Percentiles rank a stretch among this genome's conserved stretches.
Evolutionary conservation across 2,113 vertebrate genomes (phyloP).

Genomic region (Microtus pennsylvanicus): DNA sequence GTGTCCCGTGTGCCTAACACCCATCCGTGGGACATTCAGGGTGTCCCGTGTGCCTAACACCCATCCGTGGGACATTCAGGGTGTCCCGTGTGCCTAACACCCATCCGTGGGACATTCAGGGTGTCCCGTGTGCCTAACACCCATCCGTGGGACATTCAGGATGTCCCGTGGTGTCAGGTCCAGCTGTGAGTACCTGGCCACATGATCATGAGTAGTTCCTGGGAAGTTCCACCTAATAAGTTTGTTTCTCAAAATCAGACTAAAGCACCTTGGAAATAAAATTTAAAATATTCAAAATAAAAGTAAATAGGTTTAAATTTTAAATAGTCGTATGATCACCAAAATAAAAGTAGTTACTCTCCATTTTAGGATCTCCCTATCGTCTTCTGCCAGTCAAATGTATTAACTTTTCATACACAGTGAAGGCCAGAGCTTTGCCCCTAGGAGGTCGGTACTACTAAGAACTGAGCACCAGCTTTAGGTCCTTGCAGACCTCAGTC

Average conservation of each 20-base stretch:
- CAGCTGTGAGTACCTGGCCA: rapidly evolving
- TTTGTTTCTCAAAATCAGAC: not conserved
- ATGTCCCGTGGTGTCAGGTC: rapidly evolving
- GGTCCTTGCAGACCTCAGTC: rapidly evolving
- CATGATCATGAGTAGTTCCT: not conserved
- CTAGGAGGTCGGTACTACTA: rapidly evolving
- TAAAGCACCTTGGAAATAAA: not conserved
- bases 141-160: not conserved
- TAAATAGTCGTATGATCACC: not conserved
- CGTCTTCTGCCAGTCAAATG: not conserved
- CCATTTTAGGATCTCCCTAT: not conserved
- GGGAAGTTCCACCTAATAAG: not conserved
- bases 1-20: rapidly evolving
- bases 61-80: not conserved
- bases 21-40: not conserved
- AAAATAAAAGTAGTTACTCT: not conserved
- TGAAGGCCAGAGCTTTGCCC: not conserved
- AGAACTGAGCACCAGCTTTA: not conserved
- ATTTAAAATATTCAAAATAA: not conserved
- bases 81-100: rapidly evolving
- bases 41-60: rapidly evolving
- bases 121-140: too few species aligned
- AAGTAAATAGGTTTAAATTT: not conserved
- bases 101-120: not conserved
- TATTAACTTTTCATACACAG: rapidly evolving